These are phyloP conservation scores for Pseudomyrmex cubaensis DNA, from an alignment of 1,140 invertebrate species.

Conservation along the genomic window DNA sequence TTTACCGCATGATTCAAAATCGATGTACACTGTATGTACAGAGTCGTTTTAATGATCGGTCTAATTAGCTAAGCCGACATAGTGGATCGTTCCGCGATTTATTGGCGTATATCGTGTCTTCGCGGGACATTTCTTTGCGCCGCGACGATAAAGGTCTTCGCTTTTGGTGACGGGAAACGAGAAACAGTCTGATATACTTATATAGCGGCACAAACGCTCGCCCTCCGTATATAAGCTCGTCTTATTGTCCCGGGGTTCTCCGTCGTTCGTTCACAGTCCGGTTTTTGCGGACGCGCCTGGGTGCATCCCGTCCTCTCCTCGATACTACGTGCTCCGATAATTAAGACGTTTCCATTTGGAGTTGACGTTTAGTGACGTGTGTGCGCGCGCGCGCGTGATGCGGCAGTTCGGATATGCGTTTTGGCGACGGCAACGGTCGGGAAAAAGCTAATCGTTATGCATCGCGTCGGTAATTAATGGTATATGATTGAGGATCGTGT, in stretches of 20 bases:
- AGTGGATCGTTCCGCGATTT: background rate
- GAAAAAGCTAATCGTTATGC: slow-evolving; percentile 77
- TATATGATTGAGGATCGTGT: slow-evolving; percentile 69
- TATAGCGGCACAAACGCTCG: slow-evolving; percentile 20
- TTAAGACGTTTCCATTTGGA: slow-evolving; percentile 83
- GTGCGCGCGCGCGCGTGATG: slow-evolving; percentile 66
- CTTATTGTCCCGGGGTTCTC: slow-evolving; percentile 27
- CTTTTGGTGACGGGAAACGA: slow-evolving; percentile 31
- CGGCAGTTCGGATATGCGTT: slow-evolving; percentile 62
- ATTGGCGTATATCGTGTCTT: slow-evolving; percentile 5
- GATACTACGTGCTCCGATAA: slow-evolving; percentile 80
- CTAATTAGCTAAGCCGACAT: background rate
- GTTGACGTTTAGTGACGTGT: slow-evolving; percentile 77
- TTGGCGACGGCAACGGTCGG: slow-evolving; percentile 37
- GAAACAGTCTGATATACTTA: slow-evolving; percentile 41
- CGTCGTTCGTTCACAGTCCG: background rate
- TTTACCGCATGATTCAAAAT: too few relatives aligned
- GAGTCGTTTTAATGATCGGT: too few relatives aligned
- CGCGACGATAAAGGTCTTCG: slow-evolving; percentile 29
- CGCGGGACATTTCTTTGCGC: slow-evolving; percentile 24
- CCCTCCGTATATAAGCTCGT: slow-evolving; percentile 33
- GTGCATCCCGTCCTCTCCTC: background rate
- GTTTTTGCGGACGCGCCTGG: slow-evolving; percentile 59
- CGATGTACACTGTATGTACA: too few relatives aligned
- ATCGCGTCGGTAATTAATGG: slow-evolving; percentile 76